These are phyloP conservation scores for Tragulus kanchil DNA, from an alignment of 2,113 vertebrate genomes.

Conservation along the genomic window DNA sequence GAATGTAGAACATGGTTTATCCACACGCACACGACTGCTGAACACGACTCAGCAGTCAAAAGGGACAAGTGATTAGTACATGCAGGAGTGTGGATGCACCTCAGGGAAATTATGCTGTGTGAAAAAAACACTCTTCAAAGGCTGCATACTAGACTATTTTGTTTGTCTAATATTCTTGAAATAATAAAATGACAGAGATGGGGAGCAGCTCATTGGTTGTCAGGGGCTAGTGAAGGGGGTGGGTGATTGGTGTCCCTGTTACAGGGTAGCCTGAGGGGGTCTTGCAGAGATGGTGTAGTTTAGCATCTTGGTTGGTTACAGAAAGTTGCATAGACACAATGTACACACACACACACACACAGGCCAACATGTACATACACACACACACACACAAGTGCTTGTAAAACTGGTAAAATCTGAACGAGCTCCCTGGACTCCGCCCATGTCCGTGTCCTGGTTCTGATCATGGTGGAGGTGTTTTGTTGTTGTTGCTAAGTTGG, in stretches of 20 bases:
- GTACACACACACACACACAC: fast-evolving
- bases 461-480: not conserved
- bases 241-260: not conserved
- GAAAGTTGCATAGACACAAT: not conserved
- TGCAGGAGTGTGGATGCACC: not conserved
- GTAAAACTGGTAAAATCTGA: not conserved
- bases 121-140: not conserved
- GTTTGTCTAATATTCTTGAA: not conserved
- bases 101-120: not conserved
- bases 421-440: not conserved
- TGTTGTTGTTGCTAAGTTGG: not conserved
- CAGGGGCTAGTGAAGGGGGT: not conserved
- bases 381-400: not conserved
- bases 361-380: too few relatives aligned
- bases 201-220: not conserved
- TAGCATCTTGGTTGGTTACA: not conserved
- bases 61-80: not conserved
- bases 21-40: not conserved
- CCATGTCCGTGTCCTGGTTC: not conserved
- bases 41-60: not conserved
- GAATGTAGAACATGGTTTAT: not conserved
- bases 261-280: not conserved
- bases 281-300: not conserved
- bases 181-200: not conserved
- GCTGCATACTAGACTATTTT: not conserved